Evolutionary conservation across 2,888 invertebrate species (phyloP), one percentile per base, ranked within the genome.

Genomic region (Nephrocerus scutellatus): DNA sequence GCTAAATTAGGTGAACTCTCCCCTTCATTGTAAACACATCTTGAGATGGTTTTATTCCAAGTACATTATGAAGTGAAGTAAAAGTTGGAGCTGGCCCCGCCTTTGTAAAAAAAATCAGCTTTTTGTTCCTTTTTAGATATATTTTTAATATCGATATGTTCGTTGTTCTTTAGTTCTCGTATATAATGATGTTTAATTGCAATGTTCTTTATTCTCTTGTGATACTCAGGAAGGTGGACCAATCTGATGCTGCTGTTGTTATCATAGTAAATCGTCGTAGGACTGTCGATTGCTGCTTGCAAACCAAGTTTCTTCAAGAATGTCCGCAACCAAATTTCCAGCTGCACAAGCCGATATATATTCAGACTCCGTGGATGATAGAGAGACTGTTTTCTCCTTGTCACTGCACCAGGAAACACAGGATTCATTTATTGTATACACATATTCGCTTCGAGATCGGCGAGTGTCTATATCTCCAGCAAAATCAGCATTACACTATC

Each of bases 351-450:
- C 15, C 16, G 34, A 10, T 19, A 26, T 19, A 15, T 34, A 26
- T 23, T 26, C 26, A 5, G 34, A 18, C 19, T 34, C 34, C 26
- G 34, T 34, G 3, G 25, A 25, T 13, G 32, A 32, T 23, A 32
- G 6, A 13, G 32, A 32, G 12, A 32, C 32, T 12, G 33, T 24
- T 24, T 33, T 33, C 24, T 33, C 25, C 16, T 33, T 33, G 16
- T 24, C 33, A 33, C 33, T 33, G 13, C 33, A 22, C 33, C 33
- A 33, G 19, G 25, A 13, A 10, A 33, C 33, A 34, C 20, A 19
- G 12, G 26, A 25, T 10, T 25, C 13, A 25, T 46, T 20, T 46
- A 30, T n/a, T 49, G 15, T 34, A 25, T 14, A 34, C 6, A 25
- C 8, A 25, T 34, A 19, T 34, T 25, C 24, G 19, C 12, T 25